Evolutionary conservation across 2,797 vertebrate genomes (phyloP), one percentile per base, ranked within the genome.

Genomic region (Enteromius treurensis): DNA sequence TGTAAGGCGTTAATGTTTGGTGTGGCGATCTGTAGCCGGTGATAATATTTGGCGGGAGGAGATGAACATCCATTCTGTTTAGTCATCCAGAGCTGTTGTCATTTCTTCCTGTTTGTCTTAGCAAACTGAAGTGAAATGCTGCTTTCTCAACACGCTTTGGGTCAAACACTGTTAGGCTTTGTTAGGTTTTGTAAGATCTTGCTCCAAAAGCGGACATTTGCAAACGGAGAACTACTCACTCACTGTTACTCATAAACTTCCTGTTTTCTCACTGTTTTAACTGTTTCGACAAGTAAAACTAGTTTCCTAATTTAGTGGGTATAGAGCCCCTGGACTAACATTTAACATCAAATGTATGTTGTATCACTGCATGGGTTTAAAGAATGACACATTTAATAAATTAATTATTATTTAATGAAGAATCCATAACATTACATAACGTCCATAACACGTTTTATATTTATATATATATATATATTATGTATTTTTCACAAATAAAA

Each of bases 31-130:
- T 53, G 34, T 82, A 82, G 34, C 34, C 15, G 62, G 47, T 82
- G 17, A 17, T 68, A 67, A 82, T 75, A 67, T 68, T 82, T 68
- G 73, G 73, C 71, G 62, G 73, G 62, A 82, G 80, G 80, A 23
- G n/a, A 23, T 17, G 21, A 81, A 51, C 10, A 64, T 69, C 45
- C 55, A 1, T 49, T 74, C 55, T 71, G 70, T 81, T 81, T 64
- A 74, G 80, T 75, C 70, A 75, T 37, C 21, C n/a, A 26, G 32
- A 77, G 49, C 34, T 58, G 32, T 77, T 42, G 32, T 34, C 14
- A 53, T 67, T 47, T 69, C 67, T 69, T 77, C 34, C 60, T 40
- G 15, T 67, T 37, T 74, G 6, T 64, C 23, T 47, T 26, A 26
- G 42, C 23, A 5, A 32, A 65, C 51, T 32, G 34, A 65, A 64